These are phyloP conservation scores for Gymnoscelis rufifasciata DNA, from an alignment of 2,888 invertebrate species.

Conservation along the genomic window DNA sequence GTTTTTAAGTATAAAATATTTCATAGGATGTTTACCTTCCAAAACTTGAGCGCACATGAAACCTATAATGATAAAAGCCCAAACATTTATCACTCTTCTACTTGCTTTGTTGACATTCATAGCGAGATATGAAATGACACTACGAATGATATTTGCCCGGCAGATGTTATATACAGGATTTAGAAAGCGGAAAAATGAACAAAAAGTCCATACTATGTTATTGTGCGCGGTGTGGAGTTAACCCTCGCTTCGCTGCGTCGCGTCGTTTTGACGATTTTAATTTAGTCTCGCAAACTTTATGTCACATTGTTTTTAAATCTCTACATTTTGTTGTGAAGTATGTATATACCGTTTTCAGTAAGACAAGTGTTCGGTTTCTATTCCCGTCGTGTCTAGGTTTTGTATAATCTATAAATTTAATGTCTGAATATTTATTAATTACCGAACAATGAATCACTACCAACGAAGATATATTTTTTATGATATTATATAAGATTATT, in stretches of 20 bases:
- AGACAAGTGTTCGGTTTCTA: too few species aligned
- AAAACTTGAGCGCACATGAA: slow-evolving; percentile 35
- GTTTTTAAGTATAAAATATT: too few species aligned
- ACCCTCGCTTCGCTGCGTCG: slow-evolving; percentile 12
- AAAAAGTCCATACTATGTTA: slow-evolving; percentile 22
- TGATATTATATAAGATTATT: too few species aligned
- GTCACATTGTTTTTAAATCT: slow-evolving; percentile 8
- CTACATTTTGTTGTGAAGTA: slow-evolving; percentile 6
- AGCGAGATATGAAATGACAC: background rate
- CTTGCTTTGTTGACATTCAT: slow-evolving; percentile 20
- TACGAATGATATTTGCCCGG: background rate
- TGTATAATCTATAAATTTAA: too few species aligned
- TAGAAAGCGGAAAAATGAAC: slow-evolving; percentile 11
- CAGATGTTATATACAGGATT: slow-evolving; percentile 13
- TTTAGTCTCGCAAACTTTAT: too few species aligned
- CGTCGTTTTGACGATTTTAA: too few species aligned
- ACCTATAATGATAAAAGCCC: slow-evolving; percentile 32
- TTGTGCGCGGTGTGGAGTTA: slow-evolving; percentile 15
- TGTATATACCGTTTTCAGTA: too few species aligned
- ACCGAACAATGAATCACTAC: too few species aligned
- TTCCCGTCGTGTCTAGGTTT: too few species aligned
- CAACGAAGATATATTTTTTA: too few species aligned
- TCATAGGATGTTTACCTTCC: slow-evolving; percentile 19
- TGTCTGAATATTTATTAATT: too few species aligned
- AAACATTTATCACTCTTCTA: slow-evolving; percentile 19